phyloP scores from a whole-genome alignment of 2,797 vertebrate species.

The Morus bassanus region DNA sequence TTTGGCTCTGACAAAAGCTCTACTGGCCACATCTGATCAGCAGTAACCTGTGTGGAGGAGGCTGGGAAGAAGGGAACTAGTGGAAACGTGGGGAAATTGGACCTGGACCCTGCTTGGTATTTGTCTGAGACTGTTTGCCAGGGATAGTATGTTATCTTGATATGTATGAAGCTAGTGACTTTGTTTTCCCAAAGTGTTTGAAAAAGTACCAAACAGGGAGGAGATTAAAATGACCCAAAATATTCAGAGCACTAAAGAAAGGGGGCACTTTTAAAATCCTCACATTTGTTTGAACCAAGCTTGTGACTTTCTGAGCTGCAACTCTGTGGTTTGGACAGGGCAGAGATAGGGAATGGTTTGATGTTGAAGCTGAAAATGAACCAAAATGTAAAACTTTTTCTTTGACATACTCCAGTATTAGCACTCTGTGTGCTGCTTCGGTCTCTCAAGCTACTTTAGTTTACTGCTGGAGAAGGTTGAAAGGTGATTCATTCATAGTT shows the following conservation, averaged over 20 bases:
- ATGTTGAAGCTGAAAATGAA: neutral
- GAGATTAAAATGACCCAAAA: neutral
- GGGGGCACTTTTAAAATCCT: neutral
- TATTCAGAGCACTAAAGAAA: neutral
- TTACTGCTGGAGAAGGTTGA: conserved; percentile 31
- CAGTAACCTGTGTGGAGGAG: neutral
- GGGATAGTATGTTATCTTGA: neutral
- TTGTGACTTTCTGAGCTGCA: neutral
- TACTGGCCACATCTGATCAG: neutral
- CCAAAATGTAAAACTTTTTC: neutral
- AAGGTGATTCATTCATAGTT: conserved; percentile 33
- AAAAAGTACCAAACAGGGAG: neutral
- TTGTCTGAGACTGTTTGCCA: neutral
- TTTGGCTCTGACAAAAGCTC: neutral
- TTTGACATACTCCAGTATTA: neutral
- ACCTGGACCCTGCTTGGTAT: neutral
- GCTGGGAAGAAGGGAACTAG: neutral
- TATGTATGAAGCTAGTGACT: neutral
- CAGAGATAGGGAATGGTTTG: neutral
- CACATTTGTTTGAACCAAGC: neutral
- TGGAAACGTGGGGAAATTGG: neutral
- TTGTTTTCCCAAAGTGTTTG: neutral
- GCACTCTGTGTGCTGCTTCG: neutral
- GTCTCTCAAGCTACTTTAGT: neutral
- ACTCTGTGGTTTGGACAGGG: neutral